A percentile compares a stretch with the other conserved stretches of the same genome.
These are phyloP conservation scores for Erpornis zantholeuca DNA, from an alignment of 2,113 vertebrate species.

Conservation along the genomic window DNA sequence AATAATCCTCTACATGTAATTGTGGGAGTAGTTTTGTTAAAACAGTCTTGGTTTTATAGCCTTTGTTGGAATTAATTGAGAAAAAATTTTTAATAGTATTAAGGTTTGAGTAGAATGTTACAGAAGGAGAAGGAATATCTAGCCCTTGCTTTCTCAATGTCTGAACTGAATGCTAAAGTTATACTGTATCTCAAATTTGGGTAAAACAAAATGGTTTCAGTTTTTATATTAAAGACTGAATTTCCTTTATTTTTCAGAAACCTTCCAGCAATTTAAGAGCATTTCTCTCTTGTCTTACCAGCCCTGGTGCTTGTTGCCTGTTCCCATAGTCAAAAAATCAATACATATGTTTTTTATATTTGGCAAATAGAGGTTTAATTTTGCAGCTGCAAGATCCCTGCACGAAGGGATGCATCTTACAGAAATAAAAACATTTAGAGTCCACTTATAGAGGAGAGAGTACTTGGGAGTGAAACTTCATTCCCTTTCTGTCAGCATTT, in stretches of 20 bases:
- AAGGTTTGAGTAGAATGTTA: not conserved
- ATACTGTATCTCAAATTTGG: conserved; percentile 17
- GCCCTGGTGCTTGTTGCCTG: conserved; percentile 42
- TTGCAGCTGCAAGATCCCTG: conserved; percentile 72
- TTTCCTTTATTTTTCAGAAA: conserved; percentile 62
- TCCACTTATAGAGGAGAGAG: conserved; percentile 57
- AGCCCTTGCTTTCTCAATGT: conserved; percentile 31
- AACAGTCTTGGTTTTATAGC: not conserved
- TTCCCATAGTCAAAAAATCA: conserved; percentile 71
- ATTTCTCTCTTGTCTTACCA: conserved; percentile 56
- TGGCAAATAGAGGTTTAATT: conserved; percentile 73
- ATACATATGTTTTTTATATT: conserved; percentile 77
- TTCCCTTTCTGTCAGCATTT: conserved; percentile 66
- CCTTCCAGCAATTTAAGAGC: conserved; percentile 38
- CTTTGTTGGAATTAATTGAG: not conserved
- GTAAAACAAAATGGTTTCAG: conserved; percentile 39
- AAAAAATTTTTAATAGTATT: not conserved
- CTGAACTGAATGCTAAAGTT: conserved; percentile 39
- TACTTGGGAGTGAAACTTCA: conserved; percentile 58
- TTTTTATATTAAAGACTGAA: conserved; percentile 46
- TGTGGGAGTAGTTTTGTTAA: not conserved
- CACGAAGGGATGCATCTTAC: conserved; percentile 59
- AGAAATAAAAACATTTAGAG: conserved; percentile 71
- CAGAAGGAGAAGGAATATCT: conserved; percentile 25
- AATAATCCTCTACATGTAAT: not conserved